Evolutionary conservation across 1,140 invertebrate genomes (phyloP).

Genomic region (Brachionus rotundiformis): DNA sequence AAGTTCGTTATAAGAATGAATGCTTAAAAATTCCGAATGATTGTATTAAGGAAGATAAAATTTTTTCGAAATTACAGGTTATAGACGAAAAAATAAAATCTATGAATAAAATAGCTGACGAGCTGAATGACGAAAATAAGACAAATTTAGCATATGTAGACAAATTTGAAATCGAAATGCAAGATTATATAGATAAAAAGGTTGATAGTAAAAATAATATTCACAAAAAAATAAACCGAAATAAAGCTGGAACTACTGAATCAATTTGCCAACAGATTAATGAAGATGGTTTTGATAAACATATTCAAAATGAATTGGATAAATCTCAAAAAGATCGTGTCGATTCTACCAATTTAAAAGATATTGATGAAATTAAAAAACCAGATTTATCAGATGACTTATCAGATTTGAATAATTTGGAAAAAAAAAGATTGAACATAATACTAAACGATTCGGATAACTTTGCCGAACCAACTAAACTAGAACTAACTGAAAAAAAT

Average conservation of each 20-base stretch:
- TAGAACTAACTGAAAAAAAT: not conserved
- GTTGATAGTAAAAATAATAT: too few species aligned
- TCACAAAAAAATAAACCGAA: too few species aligned
- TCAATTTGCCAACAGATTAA: too few species aligned
- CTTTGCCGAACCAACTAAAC: not conserved
- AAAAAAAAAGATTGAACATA: not conserved
- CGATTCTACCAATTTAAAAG: not conserved
- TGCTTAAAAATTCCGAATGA: too few species aligned
- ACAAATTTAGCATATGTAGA: not conserved
- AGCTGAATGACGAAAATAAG: not conserved
- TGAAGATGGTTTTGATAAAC: too few species aligned
- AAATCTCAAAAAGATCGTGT: not conserved
- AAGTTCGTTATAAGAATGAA: too few species aligned
- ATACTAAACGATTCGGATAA: not conserved
- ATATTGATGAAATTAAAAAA: not conserved
- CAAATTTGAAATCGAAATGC: not conserved
- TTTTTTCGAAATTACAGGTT: not conserved
- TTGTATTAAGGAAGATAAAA: not conserved
- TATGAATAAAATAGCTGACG: conserved; percentile 36
- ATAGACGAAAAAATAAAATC: conserved; percentile 9
- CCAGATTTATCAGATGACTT: not conserved
- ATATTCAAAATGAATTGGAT: too few species aligned
- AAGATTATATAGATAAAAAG: not conserved
- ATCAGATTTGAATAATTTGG: not conserved
- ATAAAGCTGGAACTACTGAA: too few species aligned